Percentiles rank a stretch among this genome's conserved stretches.
Conservation (phyloP, 2,888 invertebrate species). For the Eupithecia dodoneata region DNA sequence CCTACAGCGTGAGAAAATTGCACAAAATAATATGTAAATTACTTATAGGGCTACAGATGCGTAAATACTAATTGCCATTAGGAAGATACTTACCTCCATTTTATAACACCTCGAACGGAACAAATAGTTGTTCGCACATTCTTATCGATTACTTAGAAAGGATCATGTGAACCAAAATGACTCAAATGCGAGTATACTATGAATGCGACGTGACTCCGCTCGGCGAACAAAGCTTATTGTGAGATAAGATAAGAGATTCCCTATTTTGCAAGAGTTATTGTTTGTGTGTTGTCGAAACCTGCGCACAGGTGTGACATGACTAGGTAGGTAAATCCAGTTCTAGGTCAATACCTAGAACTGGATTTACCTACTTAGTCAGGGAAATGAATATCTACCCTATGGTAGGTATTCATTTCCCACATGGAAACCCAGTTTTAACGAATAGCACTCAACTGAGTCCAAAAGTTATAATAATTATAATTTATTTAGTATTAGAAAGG, state of each 20-base stretch:
- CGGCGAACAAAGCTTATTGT: conserved; percentile 57
- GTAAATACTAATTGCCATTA: conserved; percentile 13
- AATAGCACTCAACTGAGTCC: background rate
- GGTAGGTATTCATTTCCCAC: background rate
- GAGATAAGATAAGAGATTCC: conserved; percentile 56
- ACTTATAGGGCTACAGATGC: background rate
- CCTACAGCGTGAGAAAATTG: conserved; percentile 39
- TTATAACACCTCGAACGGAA: conserved; percentile 41
- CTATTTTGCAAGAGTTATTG: conserved; percentile 34
- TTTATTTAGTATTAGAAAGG: background rate
- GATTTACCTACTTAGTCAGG: no score
- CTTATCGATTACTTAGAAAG: conserved; percentile 69
- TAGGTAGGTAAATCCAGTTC: background rate
- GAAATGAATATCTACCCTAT: no score
- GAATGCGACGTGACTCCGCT: conserved; percentile 60
- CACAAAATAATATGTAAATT: background rate
- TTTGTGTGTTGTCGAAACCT: conserved; percentile 10
- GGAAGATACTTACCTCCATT: background rate
- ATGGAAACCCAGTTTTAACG: background rate
- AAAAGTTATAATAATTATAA: background rate
- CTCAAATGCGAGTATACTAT: conserved; percentile 49
- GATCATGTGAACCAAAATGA: conserved; percentile 57
- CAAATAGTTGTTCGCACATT: conserved; percentile 62
- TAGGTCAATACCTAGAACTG: background rate
- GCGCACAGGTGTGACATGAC: background rate